Base-by-base conservation (phyloP, 2,797 vertebrate genomes). In the Stomatorhinus walkeri region DNA sequence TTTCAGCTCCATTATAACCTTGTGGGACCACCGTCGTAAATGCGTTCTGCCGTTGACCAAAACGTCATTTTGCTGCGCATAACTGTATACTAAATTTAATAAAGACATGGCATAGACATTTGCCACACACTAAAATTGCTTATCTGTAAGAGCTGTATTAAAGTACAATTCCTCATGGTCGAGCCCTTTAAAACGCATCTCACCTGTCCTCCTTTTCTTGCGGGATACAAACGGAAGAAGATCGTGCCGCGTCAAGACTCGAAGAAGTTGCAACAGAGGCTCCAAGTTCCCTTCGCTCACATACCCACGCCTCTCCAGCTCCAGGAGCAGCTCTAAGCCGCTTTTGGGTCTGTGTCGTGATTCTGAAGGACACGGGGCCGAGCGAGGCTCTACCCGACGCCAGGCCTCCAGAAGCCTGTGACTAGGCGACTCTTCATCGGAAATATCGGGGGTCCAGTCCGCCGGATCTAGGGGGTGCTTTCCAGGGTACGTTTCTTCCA, bases 201-300 rank as follows among this genome's bases (percentile, higher is more conserved):
- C 89, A 98, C 97, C 97, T 93, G 97, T 96, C 89, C 96, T 95
- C 89, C 95, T 95, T 91, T 95, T 96, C 94, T 97, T 97, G 90
- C 94, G 94, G 0, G 96, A 96, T 91, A 97, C 96, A 46, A 97
- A 96, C 2, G 96, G 95, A 88, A 98, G 93, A 87, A 98, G 94
- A 91, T 98, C 97, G 24, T 98, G 97, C 1, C 97, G 96, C 4
- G 97, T 97, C 24, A 98, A 95, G 88, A 98, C 94, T 87, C 97
- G 95, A 54, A 98, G 93, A 36, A 98, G 95, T 89, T 97, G 95
- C 68, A 97, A 92, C 10, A 98, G 93, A 4, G 96, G 96, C 87
- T 95, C 94, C 90, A 98, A 93, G 91, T 96, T 97, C 87, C 94
- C 95, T 91, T 98, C 97, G 19, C 95, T 93, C 76, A 97, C 94